Percentiles rank a stretch among this genome's conserved stretches.
Evolutionary conservation across 2,888 invertebrate species (phyloP).

Genomic region (Lymantria dispar): DNA sequence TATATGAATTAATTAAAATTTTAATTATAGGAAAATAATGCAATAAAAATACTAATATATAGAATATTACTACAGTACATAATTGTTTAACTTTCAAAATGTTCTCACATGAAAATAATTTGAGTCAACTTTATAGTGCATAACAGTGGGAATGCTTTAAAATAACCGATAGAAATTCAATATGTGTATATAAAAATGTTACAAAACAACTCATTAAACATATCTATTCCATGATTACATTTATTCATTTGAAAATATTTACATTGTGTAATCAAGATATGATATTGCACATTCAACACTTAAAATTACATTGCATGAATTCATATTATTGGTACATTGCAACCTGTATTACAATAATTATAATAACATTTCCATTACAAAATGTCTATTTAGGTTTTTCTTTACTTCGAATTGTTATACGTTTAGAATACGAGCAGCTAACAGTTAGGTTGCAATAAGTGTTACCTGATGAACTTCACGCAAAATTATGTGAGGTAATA

Average conservation of each 20-base stretch:
- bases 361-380: conserved; percentile 35
- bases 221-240: conserved; percentile 24
- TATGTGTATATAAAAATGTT: conserved; percentile 41
- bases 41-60: conserved; percentile 77
- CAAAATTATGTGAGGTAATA: conserved; percentile 57
- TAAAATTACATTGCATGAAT: conserved; percentile 69
- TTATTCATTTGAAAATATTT: conserved; percentile 51
- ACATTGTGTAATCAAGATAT: conserved; percentile 55
- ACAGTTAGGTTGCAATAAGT: conserved; percentile 23
- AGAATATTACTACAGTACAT: conserved; percentile 71
- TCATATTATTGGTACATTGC: conserved; percentile 59
- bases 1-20: conserved; percentile 53
- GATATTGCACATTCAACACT: conserved; percentile 79
- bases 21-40: conserved; percentile 79
- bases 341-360: conserved; percentile 45
- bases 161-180: conserved; percentile 65
- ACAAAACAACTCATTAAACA: conserved; percentile 46
- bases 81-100: conserved; percentile 59
- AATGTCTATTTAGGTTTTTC: conserved; percentile 25
- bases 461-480: conserved; percentile 26
- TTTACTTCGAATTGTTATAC: conserved; percentile 34
- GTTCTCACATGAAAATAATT: conserved; percentile 50
- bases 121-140: conserved; percentile 50
- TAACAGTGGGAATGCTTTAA: conserved; percentile 69
- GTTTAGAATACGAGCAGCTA: conserved; percentile 18